Evolutionary conservation across 2,113 vertebrate genomes (phyloP).

Genomic region (Oriolus oriolus): DNA sequence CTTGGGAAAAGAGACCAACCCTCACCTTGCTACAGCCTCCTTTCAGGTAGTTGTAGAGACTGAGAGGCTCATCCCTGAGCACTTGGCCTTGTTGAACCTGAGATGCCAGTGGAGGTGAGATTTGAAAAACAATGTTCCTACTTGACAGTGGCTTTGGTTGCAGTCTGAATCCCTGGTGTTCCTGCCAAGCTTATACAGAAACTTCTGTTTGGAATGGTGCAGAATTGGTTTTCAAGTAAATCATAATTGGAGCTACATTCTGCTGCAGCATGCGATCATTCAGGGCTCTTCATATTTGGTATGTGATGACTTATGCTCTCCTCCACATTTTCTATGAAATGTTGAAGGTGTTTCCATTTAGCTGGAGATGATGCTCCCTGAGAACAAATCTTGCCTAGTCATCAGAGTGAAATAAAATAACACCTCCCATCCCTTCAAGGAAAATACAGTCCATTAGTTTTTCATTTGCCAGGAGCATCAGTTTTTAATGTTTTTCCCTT

Average conservation of each 20-base stretch:
- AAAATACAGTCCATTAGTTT: constrained; percentile 13
- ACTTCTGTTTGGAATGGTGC: background rate
- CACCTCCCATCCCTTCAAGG: background rate
- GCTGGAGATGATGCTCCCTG: background rate
- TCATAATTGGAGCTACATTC: background rate
- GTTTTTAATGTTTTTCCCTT: constrained; percentile 19
- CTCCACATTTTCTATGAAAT: background rate
- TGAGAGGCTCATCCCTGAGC: background rate
- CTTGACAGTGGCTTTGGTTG: background rate
- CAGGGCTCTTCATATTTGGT: background rate
- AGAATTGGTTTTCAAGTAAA: background rate
- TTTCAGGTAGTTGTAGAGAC: background rate
- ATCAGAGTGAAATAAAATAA: background rate
- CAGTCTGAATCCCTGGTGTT: background rate
- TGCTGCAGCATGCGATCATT: background rate
- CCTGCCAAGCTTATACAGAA: background rate
- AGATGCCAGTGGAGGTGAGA: background rate
- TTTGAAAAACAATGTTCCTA: background rate
- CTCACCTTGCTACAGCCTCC: background rate
- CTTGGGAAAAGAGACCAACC: background rate
- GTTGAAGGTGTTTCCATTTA: background rate
- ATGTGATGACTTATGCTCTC: background rate
- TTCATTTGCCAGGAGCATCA: constrained; percentile 32
- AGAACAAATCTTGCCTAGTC: background rate
- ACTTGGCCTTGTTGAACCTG: background rate